phyloP scores from a whole-genome alignment of 2,888 invertebrate species.

The Drosophila incognita region DNA sequence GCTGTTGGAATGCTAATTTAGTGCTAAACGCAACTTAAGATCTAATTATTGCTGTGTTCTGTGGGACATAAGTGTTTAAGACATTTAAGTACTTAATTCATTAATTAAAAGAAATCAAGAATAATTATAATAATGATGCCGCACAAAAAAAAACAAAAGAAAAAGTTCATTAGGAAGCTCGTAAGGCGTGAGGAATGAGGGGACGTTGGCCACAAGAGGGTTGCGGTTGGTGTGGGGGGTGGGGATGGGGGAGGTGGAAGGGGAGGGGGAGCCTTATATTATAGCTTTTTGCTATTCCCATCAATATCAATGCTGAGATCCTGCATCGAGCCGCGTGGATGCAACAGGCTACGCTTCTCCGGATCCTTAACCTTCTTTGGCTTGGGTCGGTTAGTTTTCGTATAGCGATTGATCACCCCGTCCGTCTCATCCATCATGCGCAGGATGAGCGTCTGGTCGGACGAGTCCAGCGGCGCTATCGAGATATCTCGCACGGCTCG shows the following conservation, averaged over 20 bases:
- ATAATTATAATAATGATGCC: slow-evolving; percentile 35
- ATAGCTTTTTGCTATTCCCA: slow-evolving; percentile 81
- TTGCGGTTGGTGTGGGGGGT: background rate
- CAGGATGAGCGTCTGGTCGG: slow-evolving; percentile 94
- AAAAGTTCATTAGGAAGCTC: slow-evolving; percentile 33
- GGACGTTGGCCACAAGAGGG: slow-evolving; percentile 9
- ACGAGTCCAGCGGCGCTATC: slow-evolving; percentile 96
- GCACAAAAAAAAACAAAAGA: slow-evolving; percentile 31
- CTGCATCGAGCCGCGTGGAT: slow-evolving; percentile 83
- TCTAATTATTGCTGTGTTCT: slow-evolving; percentile 48
- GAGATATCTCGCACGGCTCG: slow-evolving; percentile 99
- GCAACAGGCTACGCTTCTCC: slow-evolving; percentile 87
- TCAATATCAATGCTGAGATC: slow-evolving; percentile 83
- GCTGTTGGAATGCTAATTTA: slow-evolving; percentile 59
- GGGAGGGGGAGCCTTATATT: slow-evolving; percentile 18
- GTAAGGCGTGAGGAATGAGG: slow-evolving; percentile 14
- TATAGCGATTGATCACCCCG: slow-evolving; percentile 91
- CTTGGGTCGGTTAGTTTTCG: slow-evolving; percentile 87
- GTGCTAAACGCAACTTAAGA: slow-evolving; percentile 51
- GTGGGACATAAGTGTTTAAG: slow-evolving; percentile 14
- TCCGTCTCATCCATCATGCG: slow-evolving; percentile 98
- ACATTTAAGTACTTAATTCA: slow-evolving; percentile 72
- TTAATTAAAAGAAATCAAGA: slow-evolving; percentile 59
- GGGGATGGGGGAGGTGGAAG: background rate
- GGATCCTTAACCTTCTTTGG: slow-evolving; percentile 87